Base-by-base conservation (phyloP, 2,797 vertebrate species). In the Crocidura indochinensis region DNA sequence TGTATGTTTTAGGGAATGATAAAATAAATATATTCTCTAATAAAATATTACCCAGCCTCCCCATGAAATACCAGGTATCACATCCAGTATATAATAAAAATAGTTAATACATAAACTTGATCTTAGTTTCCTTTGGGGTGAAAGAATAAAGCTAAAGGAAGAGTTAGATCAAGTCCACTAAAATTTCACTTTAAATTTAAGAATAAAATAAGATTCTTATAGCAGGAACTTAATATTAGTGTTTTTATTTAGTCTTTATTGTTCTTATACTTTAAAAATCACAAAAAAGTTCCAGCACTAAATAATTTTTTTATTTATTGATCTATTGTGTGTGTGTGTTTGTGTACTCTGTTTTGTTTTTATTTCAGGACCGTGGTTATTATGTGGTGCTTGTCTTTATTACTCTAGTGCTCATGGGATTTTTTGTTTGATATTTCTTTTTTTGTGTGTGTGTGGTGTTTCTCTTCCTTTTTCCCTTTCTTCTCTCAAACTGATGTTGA, bases 101-200 rank as follows among this genome's bases (percentile, higher is more conserved):
- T 24, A 67, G 20, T 44, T 73, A 79, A 46, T 15, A 87, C 27
- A 27, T 84, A n/a, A 72, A 82, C 76, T 75, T 67, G 22, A 46
- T 29, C 79, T 3, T 10, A 27, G 8, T 56, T 88, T 19, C 60
- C 69, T 69, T 88, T 1, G 17, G 68, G 44, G 64, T 44, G 14
- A 74, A 12, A 81, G 4, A 69, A 20, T 47, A 29, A 73, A 88
- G 15, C n/a, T 46, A 71, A 79, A 73, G 14, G n/a, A 87, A 85
- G 9, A 71, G 3, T 68, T n/a, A 1, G 65, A 15, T 77, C 47
- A 60, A 49, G 10, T 73, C 26, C 19, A 24, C 53, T 49, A 80
- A 95, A 91, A 91, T 64, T 82, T 88, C 15, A 73, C 49, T 84
- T 90, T 80, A 60, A 74, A 79, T 81, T 84, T 27, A 79, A 44